Evolutionary conservation across 2,797 vertebrate species (phyloP).

Genomic region (Dicrostonyx torquatus): DNA sequence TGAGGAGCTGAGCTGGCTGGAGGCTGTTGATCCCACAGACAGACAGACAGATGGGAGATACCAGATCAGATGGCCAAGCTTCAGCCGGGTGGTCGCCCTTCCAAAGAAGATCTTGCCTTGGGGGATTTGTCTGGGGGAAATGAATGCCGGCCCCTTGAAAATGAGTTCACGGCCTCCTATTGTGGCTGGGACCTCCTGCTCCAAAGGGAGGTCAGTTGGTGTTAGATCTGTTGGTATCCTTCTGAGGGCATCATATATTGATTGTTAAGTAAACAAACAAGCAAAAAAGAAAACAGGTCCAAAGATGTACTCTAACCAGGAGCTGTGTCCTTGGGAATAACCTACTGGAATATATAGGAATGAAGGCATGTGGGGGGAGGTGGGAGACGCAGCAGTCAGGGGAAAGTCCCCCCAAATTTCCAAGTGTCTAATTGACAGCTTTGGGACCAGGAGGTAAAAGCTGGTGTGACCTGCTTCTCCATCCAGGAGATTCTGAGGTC

Average conservation of each 20-base stretch:
- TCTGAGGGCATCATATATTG: conserved; percentile 16
- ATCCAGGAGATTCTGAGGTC: background rate
- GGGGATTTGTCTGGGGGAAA: conserved; percentile 22
- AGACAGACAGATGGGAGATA: conserved; percentile 80
- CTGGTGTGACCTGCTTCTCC: background rate
- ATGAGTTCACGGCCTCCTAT: background rate
- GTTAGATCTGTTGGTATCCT: conserved; percentile 28
- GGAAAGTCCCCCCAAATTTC: conserved; percentile 32
- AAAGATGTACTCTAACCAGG: background rate
- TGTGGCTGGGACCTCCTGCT: background rate
- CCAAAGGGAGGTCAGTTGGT: background rate
- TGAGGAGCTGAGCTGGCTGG: conserved; percentile 74
- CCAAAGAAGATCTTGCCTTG: conserved; percentile 47
- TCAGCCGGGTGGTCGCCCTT: conserved; percentile 74
- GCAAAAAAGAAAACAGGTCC: conserved; percentile 1
- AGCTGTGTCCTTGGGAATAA: conserved; percentile 9
- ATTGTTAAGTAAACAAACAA: conserved; percentile 31
- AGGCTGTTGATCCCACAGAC: conserved; percentile 81
- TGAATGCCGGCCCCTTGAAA: conserved; percentile 41
- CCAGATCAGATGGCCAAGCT: conserved; percentile 71
- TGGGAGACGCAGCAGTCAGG: background rate
- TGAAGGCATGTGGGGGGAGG: background rate
- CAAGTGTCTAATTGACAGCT: conserved; percentile 25
- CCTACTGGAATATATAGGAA: background rate
- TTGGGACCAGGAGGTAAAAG: background rate